Evolutionary conservation across 2,797 vertebrate genomes (phyloP), one percentile per base, ranked within the genome.

Genomic region (Lepilemur septentrionalis): DNA sequence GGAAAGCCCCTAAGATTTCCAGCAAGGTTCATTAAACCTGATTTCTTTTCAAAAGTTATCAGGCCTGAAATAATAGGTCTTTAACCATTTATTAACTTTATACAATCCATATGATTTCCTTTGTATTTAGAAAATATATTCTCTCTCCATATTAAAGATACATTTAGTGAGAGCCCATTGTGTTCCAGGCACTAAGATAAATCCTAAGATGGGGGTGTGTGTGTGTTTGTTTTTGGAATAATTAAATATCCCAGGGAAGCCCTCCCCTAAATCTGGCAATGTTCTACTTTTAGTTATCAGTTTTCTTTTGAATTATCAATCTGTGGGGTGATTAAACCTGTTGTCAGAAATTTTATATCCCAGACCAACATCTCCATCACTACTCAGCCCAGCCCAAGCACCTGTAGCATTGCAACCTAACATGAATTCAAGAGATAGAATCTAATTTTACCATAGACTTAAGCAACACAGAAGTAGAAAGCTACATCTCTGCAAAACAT

Each of bases 1-100:
- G 59, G 76, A 90, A 97, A 93, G 23, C 35, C n/a, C 67, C 85
- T 61, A 67, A 67, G 75, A 91, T 84, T 88, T 61, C 85, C 63
- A 67, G 46, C 23, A 30, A 94, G 38, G 52, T 79, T 94, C 67
- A 89, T 89, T 96, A 89, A 94, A 72, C 22, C 57, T 75, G 55
- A 59, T 48, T 95, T 89, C 57, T 76, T 91, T 96, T 78, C 63
- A 35, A 35, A 85, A 93, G 41, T 69, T 80, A 78, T 57, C 61
- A 50, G 52, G 9, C 35, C 18, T 94, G 86, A 94, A 50, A 92
- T 15, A 22, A 81, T 50, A 84, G 30, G 28, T 92, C 41, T 94
- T 91, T 91, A 79, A 63, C 59, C 18, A 67, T 67, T 84, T 14
- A 67, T 67, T 84, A 95, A 84, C 50, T 88, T 95, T 63, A 70